These are phyloP conservation scores for Tor tambroides DNA, from an alignment of 2,113 vertebrate species.

Conservation along the genomic window DNA sequence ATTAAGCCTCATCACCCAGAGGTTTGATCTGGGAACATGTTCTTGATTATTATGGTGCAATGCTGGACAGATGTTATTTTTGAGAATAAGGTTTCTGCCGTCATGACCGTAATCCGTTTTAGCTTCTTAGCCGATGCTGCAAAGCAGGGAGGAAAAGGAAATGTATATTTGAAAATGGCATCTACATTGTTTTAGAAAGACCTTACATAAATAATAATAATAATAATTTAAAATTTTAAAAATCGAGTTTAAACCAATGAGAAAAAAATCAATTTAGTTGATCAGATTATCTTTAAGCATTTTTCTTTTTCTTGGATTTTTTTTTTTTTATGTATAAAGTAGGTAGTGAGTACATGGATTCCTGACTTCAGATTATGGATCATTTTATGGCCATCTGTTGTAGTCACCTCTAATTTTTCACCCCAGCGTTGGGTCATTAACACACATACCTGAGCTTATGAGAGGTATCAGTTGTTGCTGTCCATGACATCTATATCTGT, in stretches of 20 bases:
- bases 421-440: conserved; percentile 76
- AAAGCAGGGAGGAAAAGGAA: not conserved
- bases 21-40: conserved; percentile 63
- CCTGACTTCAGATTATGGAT: conserved; percentile 60
- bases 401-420: conserved; percentile 78
- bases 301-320: conserved; percentile 66
- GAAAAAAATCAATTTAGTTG: conserved; percentile 23
- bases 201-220: not conserved
- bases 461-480: conserved; percentile 35
- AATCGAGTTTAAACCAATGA: conserved; percentile 20
- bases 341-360: not conserved
- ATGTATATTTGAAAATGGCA: not conserved
- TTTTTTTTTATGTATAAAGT: not conserved
- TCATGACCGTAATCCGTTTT: conserved; percentile 46
- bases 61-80: conserved; percentile 66
- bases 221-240: not conserved
- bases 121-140: conserved; percentile 35
- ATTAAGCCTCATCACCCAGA: conserved; percentile 47
- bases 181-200: not conserved
- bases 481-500: conserved; percentile 5
- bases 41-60: conserved; percentile 70
- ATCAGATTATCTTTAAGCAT: conserved; percentile 64
- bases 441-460: conserved; percentile 64
- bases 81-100: conserved; percentile 50
- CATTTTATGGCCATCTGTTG: conserved; percentile 82